Base-by-base conservation (phyloP, 1,140 invertebrate genomes). In the Ceratina calcarata region DNA sequence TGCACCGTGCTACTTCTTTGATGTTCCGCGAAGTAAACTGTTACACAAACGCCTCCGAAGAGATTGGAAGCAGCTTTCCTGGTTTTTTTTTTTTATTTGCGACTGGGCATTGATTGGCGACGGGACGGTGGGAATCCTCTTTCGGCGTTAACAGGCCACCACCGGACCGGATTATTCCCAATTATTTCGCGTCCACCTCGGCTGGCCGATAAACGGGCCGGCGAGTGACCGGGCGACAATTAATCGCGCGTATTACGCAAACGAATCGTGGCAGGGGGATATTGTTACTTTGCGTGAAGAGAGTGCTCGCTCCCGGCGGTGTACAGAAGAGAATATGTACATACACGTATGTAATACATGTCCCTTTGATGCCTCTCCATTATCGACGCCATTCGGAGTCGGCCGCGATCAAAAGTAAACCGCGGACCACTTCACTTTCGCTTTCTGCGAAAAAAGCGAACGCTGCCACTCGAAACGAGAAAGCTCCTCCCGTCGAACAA, bases 381-480 rank as follows among this genome's bases (percentile, higher is more conserved):
- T 84, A 60, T 55, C 67, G 65, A 62, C 58, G 62, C 15, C 20
- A 58, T 61, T 60, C 60, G 32, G 62, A 84, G 68, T 74, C 10
- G 66, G 76, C 61, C 49, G 27, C 72, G 82, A 88, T 88, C 86
- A 83, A 88, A 88, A 88, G 86, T 88, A 86, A 87, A 88, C 82
- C 68, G 82, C 60, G 65, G 61, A 67, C 61, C 32, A 1, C 20
- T 71, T 18, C 15, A 49, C 20, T 71, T 32, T 71, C 57, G 69
- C 57, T 71, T 57, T 57, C 55, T n/a, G 55, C 55, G 55, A 57
- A 57, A 12, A 51, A 24, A 55, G 18, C 15, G 18, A 27, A 67
- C 15, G 45, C 16, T 51, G 7, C 20, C 45, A 67, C 66, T 51
- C 22, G 45, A 24, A 20, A 37, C 45, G 24, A n/a, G 8, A 24